A percentile compares a stretch with the other conserved stretches of the same genome.
Evolutionary conservation across 2,888 invertebrate genomes (phyloP).

Genomic region (Patella depressa): DNA sequence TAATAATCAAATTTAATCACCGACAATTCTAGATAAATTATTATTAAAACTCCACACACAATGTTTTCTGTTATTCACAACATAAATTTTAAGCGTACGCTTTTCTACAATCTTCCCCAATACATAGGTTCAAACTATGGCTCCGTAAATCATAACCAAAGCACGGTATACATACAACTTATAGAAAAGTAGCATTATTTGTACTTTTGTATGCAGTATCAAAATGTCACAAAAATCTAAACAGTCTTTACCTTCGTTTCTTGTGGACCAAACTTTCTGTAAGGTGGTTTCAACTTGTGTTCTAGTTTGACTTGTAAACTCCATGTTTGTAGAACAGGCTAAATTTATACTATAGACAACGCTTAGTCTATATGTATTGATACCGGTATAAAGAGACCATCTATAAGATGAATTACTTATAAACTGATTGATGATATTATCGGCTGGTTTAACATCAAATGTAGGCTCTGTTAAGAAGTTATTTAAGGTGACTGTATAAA

Average conservation of each 20-base stretch:
- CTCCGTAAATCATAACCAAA: no score
- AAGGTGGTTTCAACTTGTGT: background rate
- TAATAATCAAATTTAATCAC: no score
- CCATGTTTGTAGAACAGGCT: background rate
- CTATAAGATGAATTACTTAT: background rate
- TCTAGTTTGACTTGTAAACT: background rate
- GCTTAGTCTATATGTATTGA: background rate
- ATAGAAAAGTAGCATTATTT: no score
- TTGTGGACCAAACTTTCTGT: background rate
- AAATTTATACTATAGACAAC: background rate
- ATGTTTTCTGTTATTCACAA: no score
- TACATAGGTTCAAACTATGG: no score
- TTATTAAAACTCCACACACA: no score
- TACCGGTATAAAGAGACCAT: background rate
- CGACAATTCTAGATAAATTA: no score
- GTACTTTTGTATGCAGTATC: no score
- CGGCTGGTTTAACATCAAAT: background rate
- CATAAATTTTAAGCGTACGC: no score
- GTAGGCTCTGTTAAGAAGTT: background rate
- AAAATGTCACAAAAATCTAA: no score
- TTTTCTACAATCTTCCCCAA: no score
- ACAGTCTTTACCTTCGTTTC: background rate
- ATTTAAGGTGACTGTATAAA: constrained; percentile 5
- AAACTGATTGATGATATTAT: background rate
- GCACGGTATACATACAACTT: no score